phyloP scores from a whole-genome alignment of 2,888 invertebrate genomes.

The Opisthograptis luteolata region DNA sequence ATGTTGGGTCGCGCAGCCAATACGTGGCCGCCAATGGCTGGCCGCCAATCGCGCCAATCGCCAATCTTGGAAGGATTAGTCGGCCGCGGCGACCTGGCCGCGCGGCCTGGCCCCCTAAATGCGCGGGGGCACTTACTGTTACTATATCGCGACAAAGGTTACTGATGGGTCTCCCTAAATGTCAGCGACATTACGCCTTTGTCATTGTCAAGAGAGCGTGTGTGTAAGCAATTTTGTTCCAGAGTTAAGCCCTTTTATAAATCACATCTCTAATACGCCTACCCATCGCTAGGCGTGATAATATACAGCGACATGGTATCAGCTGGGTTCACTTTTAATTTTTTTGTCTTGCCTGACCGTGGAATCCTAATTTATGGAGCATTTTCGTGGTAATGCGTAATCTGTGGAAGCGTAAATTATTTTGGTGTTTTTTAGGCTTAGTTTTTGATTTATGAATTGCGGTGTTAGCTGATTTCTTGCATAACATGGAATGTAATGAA shows the following conservation, averaged over 20 bases:
- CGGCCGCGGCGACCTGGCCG: too few relatives aligned
- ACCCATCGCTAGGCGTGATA: constrained; percentile 4
- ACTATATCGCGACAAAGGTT: not conserved
- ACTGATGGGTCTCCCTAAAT: constrained; percentile 26
- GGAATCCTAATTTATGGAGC: constrained; percentile 19
- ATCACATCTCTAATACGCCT: constrained; percentile 26
- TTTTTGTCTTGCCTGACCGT: constrained; percentile 9
- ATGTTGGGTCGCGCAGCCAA: too few relatives aligned
- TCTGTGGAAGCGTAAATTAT: constrained; percentile 11
- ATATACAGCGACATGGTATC: constrained; percentile 1
- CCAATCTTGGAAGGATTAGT: too few relatives aligned
- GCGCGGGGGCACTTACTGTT: constrained; percentile 13
- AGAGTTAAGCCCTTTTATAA: constrained; percentile 30
- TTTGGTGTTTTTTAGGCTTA: constrained; percentile 11
- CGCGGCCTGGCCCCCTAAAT: too few relatives aligned
- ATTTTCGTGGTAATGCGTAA: constrained; percentile 12
- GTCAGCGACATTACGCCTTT: constrained; percentile 33
- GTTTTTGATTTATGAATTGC: constrained; percentile 16
- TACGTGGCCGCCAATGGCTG: too few relatives aligned
- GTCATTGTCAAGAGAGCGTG: constrained; percentile 33
- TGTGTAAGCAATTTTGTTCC: constrained; percentile 36
- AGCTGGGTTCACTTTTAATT: constrained; percentile 16
- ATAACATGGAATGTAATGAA: not conserved
- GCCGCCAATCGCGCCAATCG: too few relatives aligned
- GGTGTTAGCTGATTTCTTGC: not conserved